Base-by-base conservation (phyloP, 2,797 vertebrate species). In the Neomorphus geoffroyi region DNA sequence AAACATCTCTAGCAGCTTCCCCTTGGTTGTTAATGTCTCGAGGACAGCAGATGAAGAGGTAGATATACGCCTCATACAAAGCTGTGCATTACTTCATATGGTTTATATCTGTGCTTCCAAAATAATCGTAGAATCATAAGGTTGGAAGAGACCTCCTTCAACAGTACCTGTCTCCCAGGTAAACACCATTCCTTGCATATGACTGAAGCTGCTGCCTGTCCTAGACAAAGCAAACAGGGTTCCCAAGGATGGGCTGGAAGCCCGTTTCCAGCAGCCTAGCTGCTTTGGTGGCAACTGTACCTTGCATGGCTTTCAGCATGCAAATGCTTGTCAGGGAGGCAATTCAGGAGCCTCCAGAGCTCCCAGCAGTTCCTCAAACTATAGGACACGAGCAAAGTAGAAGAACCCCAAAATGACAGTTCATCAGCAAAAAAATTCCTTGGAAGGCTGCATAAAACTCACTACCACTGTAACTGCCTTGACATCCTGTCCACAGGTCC, bases 1-100 rank as follows among this genome's bases (percentile, higher is more conserved):
- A 3, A 82, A 73, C 64, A 87, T 32, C 50, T 75, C 78, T 79
- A 88, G 74, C 60, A 77, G 78, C 43, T 71, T 87, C 67, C 27
- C 77, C 71, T 35, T 2, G 6, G n/a, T 39, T 74, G 35, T 41
- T 14, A n/a, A 37, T 18, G 41, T 50, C 86, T 71, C 74, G 27
- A 86, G 57, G 41, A 74, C 4, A 18, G 57, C 24, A 87, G 73
- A 62, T 28, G 77, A 90, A 2, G 27, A 79, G 48, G 24, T 1
- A 57, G 27, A 13, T 58, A 15, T 51, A 75, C 56, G 66, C 60
- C 26, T 56, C 48, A 30, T 4, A 70, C 3, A 13, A 90, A 82
- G 22, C 9, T 13, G 13, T 71, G 32, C 11, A 26, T 45, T 56
- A 50, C 50, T 88, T 94, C 26, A 37, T 14, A 46, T 0, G 0